These are phyloP conservation scores for Napeogenes inachia DNA, from an alignment of 2,888 invertebrate species.

Conservation along the genomic window DNA sequence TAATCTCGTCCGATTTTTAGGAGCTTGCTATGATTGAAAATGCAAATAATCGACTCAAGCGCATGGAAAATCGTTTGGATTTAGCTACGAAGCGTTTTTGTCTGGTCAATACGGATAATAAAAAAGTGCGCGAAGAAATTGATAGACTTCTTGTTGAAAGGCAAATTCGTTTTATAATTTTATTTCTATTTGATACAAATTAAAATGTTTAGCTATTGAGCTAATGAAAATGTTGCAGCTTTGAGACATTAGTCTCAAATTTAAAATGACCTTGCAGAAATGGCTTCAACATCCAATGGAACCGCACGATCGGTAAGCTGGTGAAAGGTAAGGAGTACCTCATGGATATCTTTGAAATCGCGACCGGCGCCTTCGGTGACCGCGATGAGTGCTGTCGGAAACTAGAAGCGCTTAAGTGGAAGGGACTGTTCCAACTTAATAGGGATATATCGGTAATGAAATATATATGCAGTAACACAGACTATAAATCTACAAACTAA, in stretches of 20 bases:
- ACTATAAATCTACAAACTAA: background rate
- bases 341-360: conserved; percentile 91
- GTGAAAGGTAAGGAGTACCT: conserved; percentile 88
- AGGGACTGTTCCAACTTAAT: conserved; percentile 82
- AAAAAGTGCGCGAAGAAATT: conserved; percentile 84
- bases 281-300: conserved; percentile 89
- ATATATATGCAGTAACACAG: background rate
- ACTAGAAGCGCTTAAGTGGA: conserved; percentile 86
- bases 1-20: conserved; percentile 34
- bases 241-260: too few species aligned
- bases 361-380: conserved; percentile 89
- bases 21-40: conserved; percentile 69
- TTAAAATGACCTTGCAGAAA: conserved; percentile 63
- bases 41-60: conserved; percentile 70
- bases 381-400: conserved; percentile 88
- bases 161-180: conserved; percentile 41
- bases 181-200: background rate
- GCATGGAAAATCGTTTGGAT: conserved; percentile 86
- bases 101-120: conserved; percentile 83
- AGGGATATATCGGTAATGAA: conserved; percentile 66
- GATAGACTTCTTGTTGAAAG: conserved; percentile 88
- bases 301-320: conserved; percentile 85
- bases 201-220: too few species aligned
- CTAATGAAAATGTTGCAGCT: too few species aligned
- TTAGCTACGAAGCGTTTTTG: conserved; percentile 86